Evolutionary conservation across 1,140 invertebrate species (phyloP), one percentile per base, ranked within the genome.

Genomic region (Phthorimaea operculella): DNA sequence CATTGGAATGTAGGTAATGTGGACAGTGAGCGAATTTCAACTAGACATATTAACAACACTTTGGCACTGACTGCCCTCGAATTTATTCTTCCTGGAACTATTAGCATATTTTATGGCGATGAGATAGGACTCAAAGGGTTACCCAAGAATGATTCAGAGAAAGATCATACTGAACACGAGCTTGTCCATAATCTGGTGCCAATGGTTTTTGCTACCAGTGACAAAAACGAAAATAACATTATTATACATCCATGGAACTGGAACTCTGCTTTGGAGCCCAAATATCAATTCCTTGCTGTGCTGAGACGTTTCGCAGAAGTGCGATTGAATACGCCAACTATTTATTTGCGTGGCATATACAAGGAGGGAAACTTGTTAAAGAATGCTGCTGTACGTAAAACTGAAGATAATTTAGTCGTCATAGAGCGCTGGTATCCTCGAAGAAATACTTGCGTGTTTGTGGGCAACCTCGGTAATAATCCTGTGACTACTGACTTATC

Each of bases 41-140:
- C 85, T 10, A 75, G 80, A 58, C 74, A 81, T 36, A 67, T 73
- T 5, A 92, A 93, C 68, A 89, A 88, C 14, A 90, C 89, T 33
- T 73, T 89, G 52, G 90, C 90, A 3, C 86, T 90, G 1, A 88
- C 88, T 10, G 79, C 93, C 44, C 79, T 95, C 55, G 88, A 91
- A 56, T 87, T 94, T 69, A 90, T 91, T 83, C 73, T 96, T 17
- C 93, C 94, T 1, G 94, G 94, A 5, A 93, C 92, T 9, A 88
- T 92, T 0, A 93, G 87, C 62, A 89, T 95, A 62, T 93, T 94
- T 73, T 94, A 95, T 72, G 93, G 93, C 6, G 93, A 95, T 76
- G 93, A 94, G 87, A 67, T 83, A 48, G 74, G 78, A 14, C 89
- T 94, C 58, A 88, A 88, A 14, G 77, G 89, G 36, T 60, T 87